Percentiles rank a stretch among this genome's conserved stretches.
phyloP scores from a whole-genome alignment of 2,113 vertebrate species.

The Alces alces region DNA sequence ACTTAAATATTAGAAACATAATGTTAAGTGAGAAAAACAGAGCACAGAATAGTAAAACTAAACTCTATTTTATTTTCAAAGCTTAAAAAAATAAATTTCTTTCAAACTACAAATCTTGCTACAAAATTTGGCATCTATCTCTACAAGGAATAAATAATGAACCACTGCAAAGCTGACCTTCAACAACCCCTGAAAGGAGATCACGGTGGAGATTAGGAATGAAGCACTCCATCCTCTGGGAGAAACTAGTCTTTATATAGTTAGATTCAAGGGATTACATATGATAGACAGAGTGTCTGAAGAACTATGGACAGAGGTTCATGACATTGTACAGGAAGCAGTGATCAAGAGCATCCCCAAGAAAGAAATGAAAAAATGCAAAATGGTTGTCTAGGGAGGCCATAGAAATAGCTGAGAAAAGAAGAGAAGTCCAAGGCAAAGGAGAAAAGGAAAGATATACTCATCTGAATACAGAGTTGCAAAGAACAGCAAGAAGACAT shows the following conservation, averaged over 20 bases:
- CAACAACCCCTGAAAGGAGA: neutral
- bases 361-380: neutral
- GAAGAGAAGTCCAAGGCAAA: neutral
- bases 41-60: neutral
- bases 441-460: neutral
- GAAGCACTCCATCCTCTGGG: neutral
- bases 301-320: neutral
- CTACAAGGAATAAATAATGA: neutral
- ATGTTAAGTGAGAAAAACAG: neutral
- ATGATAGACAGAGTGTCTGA: neutral
- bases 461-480: neutral
- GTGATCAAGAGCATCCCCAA: neutral
- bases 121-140: neutral
- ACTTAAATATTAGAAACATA: neutral
- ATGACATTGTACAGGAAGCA: neutral
- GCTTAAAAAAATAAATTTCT: neutral
- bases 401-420: neutral
- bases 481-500: neutral
- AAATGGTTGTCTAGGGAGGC: neutral
- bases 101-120: neutral
- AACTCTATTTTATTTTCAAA: neutral
- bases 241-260: neutral
- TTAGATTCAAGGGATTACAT: neutral
- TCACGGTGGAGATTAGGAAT: neutral
- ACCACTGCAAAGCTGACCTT: neutral